Evolutionary conservation across 2,797 vertebrate genomes (phyloP).

Genomic region (Coilia nasus): DNA sequence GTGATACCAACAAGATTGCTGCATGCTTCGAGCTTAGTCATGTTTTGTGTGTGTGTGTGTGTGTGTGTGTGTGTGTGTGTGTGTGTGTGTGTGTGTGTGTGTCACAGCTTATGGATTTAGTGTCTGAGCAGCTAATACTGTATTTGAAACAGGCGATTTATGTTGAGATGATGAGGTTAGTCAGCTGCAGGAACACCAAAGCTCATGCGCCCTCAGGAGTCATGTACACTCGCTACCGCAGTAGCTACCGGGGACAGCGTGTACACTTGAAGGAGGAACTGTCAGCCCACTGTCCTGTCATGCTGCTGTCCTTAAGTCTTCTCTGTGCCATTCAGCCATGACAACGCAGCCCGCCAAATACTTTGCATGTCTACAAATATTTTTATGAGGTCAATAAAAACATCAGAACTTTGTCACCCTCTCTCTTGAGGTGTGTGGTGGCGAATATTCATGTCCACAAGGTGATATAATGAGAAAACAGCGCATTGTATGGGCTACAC

Average conservation of each 20-base stretch:
- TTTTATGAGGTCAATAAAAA: not conserved
- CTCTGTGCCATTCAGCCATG: not conserved
- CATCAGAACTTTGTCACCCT: not conserved
- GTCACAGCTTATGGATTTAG: conserved; percentile 4
- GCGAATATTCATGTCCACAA: not conserved
- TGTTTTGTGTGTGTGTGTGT: no score
- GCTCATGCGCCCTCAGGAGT: not conserved
- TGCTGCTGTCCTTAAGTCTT: not conserved
- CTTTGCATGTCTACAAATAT: not conserved
- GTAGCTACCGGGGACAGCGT: not conserved
- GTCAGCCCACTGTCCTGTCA: not conserved
- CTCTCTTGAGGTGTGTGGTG: not conserved
- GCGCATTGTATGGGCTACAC: not conserved
- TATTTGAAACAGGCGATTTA: not conserved
- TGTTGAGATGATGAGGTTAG: not conserved
- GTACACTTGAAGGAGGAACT: not conserved
- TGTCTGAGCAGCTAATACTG: not conserved
- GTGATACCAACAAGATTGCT: no score
- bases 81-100: not conserved
- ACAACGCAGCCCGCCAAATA: not conserved
- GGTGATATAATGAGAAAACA: not conserved
- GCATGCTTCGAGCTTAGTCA: no score
- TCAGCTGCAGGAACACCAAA: not conserved
- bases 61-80: not conserved
- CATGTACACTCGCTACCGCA: not conserved